These are phyloP conservation scores for Zaprionus africanus DNA, from an alignment of 1,140 invertebrate species.

Conservation along the genomic window DNA sequence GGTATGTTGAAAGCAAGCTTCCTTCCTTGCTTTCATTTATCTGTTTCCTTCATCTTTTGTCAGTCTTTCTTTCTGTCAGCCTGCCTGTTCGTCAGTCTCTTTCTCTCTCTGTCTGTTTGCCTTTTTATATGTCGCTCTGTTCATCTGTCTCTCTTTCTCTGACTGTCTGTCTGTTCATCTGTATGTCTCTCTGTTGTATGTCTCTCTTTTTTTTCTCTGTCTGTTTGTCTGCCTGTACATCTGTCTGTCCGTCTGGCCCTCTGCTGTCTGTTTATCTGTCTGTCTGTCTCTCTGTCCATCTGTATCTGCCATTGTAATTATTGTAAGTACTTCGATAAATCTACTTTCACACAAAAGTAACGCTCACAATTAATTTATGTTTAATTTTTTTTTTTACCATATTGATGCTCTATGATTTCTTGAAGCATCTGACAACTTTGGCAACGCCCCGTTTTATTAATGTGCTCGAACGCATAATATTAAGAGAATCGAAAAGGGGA, in stretches of 20 bases:
- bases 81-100: background rate
- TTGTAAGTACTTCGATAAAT: conserved; percentile 68
- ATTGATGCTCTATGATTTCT: conserved; percentile 55
- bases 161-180: background rate
- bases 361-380: conserved; percentile 70
- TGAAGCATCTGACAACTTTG: conserved; percentile 59
- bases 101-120: conserved; percentile 15
- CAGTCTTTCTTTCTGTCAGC: conserved; percentile 1
- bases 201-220: background rate
- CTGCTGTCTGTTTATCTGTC: background rate
- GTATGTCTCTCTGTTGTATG: background rate
- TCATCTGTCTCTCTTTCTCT: conserved; percentile 27
- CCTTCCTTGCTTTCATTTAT: background rate
- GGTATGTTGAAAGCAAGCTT: background rate
- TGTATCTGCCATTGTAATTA: conserved; percentile 68
- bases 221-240: background rate
- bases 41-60: background rate
- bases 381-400: conserved; percentile 58
- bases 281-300: conserved; percentile 8
- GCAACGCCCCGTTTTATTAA: conserved; percentile 75
- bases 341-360: conserved; percentile 35
- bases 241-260: conserved; percentile 20
- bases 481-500: conserved; percentile 38
- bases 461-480: conserved; percentile 70
- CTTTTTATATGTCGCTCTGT: background rate